Evolutionary conservation across 2,888 invertebrate genomes (phyloP).

Genomic region (Macrophya annulata): DNA sequence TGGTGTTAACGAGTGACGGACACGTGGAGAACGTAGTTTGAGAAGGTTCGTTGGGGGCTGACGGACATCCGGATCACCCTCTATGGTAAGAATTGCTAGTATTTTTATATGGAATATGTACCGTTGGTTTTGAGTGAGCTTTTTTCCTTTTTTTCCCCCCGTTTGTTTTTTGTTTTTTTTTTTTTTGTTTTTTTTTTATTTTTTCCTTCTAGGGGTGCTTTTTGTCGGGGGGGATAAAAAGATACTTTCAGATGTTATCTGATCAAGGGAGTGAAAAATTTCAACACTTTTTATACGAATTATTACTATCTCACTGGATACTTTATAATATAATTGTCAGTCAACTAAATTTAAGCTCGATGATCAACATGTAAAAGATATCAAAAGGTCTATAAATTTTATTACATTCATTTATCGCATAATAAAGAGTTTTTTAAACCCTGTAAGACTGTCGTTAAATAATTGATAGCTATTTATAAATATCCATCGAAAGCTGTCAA

Average conservation of each 20-base stretch:
- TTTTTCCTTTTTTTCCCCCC: background rate
- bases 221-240: background rate
- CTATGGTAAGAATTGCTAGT: constrained; percentile 38
- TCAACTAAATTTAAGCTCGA: background rate
- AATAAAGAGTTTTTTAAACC: background rate
- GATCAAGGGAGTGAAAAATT: constrained; percentile 29
- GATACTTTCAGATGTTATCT: constrained; percentile 14
- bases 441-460: background rate
- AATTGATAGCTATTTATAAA: background rate
- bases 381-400: background rate
- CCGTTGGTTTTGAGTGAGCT: constrained; percentile 26
- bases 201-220: constrained; percentile 9
- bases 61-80: constrained; percentile 16
- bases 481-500: background rate
- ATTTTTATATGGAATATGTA: constrained; percentile 19
- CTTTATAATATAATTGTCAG: background rate
- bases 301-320: background rate
- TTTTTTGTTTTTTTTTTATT: background rate
- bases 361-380: background rate
- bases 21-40: constrained; percentile 38
- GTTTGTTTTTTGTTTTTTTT: background rate
- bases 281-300: constrained; percentile 15
- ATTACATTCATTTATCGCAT: background rate
- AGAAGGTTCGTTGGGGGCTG: background rate
- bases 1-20: constrained; percentile 51